These are phyloP conservation scores for Loripinus fragilis DNA, from an alignment of 2,888 invertebrate genomes.

Conservation along the genomic window DNA sequence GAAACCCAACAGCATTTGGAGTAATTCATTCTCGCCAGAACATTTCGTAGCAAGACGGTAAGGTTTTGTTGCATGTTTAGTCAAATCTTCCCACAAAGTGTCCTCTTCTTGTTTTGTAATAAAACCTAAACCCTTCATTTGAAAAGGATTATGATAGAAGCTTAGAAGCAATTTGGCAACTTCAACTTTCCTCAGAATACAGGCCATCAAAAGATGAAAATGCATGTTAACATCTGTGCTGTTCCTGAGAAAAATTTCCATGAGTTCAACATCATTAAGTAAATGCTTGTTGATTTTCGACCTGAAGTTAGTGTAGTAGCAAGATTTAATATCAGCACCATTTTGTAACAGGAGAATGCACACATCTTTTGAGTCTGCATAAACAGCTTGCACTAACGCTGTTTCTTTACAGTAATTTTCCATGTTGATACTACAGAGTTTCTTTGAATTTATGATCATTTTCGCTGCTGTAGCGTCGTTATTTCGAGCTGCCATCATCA, in stretches of 20 bases:
- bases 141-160: constrained; percentile 32
- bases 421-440: constrained; percentile 23
- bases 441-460: constrained; percentile 14
- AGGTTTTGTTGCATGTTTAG: constrained; percentile 24
- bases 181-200: constrained; percentile 31
- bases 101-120: constrained; percentile 32
- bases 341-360: constrained; percentile 29
- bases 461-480: constrained; percentile 27
- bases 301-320: constrained; percentile 29
- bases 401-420: constrained; percentile 40
- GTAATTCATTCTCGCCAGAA: constrained; percentile 32
- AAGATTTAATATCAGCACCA: constrained; percentile 31
- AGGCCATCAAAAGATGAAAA: constrained; percentile 37
- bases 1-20: constrained; percentile 36
- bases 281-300: constrained; percentile 17
- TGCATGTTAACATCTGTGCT: constrained; percentile 17
- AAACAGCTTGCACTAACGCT: constrained; percentile 35
- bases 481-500: constrained; percentile 27
- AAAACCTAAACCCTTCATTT: constrained; percentile 36
- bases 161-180: constrained; percentile 34
- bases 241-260: constrained; percentile 29
- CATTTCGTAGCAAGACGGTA: constrained; percentile 42
- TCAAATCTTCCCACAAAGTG: constrained; percentile 27
- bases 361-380: constrained; percentile 7
- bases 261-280: constrained; percentile 25